Evolutionary conservation across 2,888 invertebrate species (phyloP), one percentile per base, ranked within the genome.

Genomic region (Cheilosia scutellata): DNA sequence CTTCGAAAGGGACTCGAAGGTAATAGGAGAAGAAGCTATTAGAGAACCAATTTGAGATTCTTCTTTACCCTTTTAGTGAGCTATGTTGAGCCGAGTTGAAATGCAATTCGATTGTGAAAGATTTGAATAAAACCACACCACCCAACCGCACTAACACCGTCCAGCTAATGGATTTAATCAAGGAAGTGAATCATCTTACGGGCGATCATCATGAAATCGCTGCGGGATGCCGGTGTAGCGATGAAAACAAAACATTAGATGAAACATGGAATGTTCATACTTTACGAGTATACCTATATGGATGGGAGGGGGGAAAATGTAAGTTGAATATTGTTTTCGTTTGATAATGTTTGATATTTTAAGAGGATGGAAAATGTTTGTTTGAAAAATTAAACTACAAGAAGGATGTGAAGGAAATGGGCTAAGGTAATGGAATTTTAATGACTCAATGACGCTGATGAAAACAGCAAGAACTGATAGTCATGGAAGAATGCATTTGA

Each of bases 131-230:
- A 63, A 60, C 62, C 33, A 51, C 51, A 68, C 31, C 42, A 62
- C 47, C 55, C 51, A 25, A 47, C 53, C 55, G 47, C 55, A 55
- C 63, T 31, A 47, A 37, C 44, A 25, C 42, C n/a, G 37, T 31
- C 29, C 47, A 60, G 62, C 62, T 83, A 83, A 83, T 83, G 74
- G 83, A 13, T 63, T 74, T 74, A 57, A 74, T 83, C 78, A 72
- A 68, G 72, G 78, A 78, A 83, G 47, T 83, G 62, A 62, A 83
- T 78, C 72, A 65, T 62, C 72, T 31, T 47, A 16, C 11, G 57
- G 60, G 31, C 27, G 57, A 47, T 53, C 29, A 66, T 77, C 77
- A 55, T 29, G 20, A 57, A 58, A 70, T 44, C 74, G 42, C 78
- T 63, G 78, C 44, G 74, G 78, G 82, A 57, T 47, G 33, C 31